These are phyloP conservation scores for Chrysolina americana DNA, from an alignment of 2,888 invertebrate genomes.

Conservation along the genomic window DNA sequence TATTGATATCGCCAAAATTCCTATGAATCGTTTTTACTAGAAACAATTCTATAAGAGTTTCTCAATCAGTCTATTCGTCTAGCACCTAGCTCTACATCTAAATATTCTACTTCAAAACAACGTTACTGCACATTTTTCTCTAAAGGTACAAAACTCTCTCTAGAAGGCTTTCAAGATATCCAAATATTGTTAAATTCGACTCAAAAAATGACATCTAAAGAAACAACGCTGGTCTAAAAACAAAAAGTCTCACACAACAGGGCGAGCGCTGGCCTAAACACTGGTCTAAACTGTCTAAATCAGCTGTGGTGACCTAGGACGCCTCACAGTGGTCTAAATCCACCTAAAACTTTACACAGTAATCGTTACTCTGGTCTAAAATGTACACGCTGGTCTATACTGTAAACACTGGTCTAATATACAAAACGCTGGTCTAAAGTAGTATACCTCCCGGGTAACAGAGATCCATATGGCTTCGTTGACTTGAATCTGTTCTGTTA, in stretches of 20 bases:
- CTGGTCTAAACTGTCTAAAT: conserved; percentile 27
- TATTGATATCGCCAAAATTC: no score
- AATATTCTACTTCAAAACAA: conserved; percentile 6
- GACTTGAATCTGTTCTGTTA: conserved; percentile 95
- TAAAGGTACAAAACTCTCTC: conserved; percentile 20
- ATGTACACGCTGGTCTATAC: conserved; percentile 42
- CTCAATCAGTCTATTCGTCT: neutral
- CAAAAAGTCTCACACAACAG: neutral
- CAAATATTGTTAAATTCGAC: neutral
- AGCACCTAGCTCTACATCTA: conserved; percentile 27
- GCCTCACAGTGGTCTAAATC: conserved; percentile 23
- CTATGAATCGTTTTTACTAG: no score
- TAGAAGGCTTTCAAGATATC: neutral
- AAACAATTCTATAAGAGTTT: neutral
- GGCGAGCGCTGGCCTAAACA: conserved; percentile 11
- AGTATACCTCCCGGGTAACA: conserved; percentile 90
- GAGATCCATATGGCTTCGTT: conserved; percentile 95
- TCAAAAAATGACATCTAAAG: neutral
- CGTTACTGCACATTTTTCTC: neutral
- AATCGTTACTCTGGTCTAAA: conserved; percentile 31
- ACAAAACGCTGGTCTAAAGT: conserved; percentile 43
- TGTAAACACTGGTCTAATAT: conserved; percentile 45
- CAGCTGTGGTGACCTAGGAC: conserved; percentile 19
- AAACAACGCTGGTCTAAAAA: neutral
- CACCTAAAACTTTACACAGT: neutral